Base-by-base conservation (phyloP, 2,113 vertebrate species). In the Chitala chitala region DNA sequence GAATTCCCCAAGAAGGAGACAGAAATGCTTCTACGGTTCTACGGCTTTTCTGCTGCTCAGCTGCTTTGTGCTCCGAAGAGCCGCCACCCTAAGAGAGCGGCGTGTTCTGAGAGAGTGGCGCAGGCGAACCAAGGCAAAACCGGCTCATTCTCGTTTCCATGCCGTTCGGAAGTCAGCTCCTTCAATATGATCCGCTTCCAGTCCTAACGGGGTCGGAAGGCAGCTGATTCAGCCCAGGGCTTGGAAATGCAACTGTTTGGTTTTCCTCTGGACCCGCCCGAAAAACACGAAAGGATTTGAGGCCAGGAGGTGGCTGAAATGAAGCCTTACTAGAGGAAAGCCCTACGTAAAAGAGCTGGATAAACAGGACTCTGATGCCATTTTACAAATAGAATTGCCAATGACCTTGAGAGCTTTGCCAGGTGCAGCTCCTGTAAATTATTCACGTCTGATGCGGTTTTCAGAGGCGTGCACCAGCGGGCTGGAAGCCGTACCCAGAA, bases 361-460 rank as follows among this genome's bases (percentile, higher is more conserved):
- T 50, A 51, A 26, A 46, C 44, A 50, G 48, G 29, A 73, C 15
- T 38, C 31, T 78, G 64, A 51, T 78, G 74, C 72, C 85, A 13
- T 38, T 72, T 72, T 81, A 83, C 85, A 83, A 77, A 84, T 55
- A 79, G 55, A 24, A 3, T 40, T 69, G 68, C 54, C 64, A 78
- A 82, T 84, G 81, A 88, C 86, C 86, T 85, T 87, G 80, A 78
- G 56, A 79, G 82, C 73, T 81, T 83, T 83, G 83, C 83, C 59
- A 81, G 40, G 29, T 12, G 44, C 65, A 48, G 55, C 55, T 46
- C 55, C 55, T 48, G 82, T 90, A 74, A 89, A 91, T 90, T 84
- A 89, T 90, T 89, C 84, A 90, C 78, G 82, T 71, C 75, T 79
- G 78, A 85, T 83, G 84, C 83, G 79, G 80, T 83, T 33, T 78